These are phyloP conservation scores for Pantherophis vulpinus DNA, from an alignment of 2,797 vertebrate genomes.

Conservation along the genomic window DNA sequence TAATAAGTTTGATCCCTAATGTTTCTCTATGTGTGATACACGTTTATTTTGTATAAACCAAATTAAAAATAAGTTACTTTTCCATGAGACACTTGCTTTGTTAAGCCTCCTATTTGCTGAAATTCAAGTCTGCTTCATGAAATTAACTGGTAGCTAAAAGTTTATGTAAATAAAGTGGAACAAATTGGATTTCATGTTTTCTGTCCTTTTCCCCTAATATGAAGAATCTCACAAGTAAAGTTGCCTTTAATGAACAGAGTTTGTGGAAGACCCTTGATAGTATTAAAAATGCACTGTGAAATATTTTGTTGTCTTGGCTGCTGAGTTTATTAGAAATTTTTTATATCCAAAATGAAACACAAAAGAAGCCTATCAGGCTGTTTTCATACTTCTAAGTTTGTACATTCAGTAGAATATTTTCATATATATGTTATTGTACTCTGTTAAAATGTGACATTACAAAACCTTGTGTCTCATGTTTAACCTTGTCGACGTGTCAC, in stretches of 20 bases:
- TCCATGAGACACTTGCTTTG: neutral
- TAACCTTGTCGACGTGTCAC: neutral
- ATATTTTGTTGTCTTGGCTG: constrained; percentile 21
- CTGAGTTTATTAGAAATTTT: constrained; percentile 17
- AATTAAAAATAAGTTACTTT: neutral
- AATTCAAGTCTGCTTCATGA: neutral
- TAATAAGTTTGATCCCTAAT: neutral
- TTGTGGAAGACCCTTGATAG: constrained; percentile 11
- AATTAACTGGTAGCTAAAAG: neutral
- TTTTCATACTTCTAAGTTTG: constrained; percentile 18
- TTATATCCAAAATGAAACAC: neutral
- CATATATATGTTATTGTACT: constrained; percentile 21
- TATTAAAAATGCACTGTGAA: constrained; percentile 29
- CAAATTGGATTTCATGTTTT: neutral
- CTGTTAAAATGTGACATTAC: constrained; percentile 12
- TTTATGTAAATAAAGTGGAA: neutral
- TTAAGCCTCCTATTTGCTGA: neutral
- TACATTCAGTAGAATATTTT: constrained; percentile 23
- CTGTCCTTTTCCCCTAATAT: neutral
- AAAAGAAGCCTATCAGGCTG: neutral
- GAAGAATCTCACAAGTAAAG: neutral
- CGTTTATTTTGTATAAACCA: neutral
- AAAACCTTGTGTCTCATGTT: constrained; percentile 22
- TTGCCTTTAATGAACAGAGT: neutral
- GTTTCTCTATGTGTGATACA: neutral